Evolutionary conservation across 30 jellyfish, hydroid and myxozoan species (phyloP).

Genomic region (Aurelia sp.): DNA sequence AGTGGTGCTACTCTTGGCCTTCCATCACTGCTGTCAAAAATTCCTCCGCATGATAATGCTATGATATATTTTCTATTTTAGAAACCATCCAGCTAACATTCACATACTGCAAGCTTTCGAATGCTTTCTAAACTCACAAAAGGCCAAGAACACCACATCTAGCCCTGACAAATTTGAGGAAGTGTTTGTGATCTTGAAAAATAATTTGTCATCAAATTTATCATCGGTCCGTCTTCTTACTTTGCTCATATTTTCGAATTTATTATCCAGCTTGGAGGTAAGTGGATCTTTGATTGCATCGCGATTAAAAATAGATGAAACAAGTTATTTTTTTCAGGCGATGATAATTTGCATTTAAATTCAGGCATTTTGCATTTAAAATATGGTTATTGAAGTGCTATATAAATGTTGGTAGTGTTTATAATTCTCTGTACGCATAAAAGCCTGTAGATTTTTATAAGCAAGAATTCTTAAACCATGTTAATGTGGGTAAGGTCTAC

Average conservation of each 20-base stretch:
- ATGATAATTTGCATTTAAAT: no score
- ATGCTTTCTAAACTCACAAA: not conserved
- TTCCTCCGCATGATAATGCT: no score
- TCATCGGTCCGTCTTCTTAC: slow-evolving; percentile 42
- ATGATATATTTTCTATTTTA: not conserved
- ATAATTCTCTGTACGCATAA: no score
- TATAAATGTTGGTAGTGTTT: no score
- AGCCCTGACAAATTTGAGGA: not conserved
- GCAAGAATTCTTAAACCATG: no score
- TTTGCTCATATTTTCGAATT: slow-evolving; percentile 26
- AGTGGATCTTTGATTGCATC: not conserved
- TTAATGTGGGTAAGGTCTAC: no score
- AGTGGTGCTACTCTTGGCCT: no score
- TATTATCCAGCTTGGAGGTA: not conserved
- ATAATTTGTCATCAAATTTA: slow-evolving; percentile 37
- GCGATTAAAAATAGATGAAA: no score
- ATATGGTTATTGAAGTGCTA: no score
- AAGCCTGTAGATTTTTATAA: no score
- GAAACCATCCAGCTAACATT: slow-evolving; percentile 32
- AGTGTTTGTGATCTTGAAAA: slow-evolving; percentile 20
- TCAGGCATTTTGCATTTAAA: no score
- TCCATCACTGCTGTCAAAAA: no score
- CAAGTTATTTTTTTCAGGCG: not conserved
- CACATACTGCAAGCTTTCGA: slow-evolving; percentile 55
- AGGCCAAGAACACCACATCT: not conserved